Evolutionary conservation across 2,113 vertebrate species (phyloP).

Genomic region (Cyanoramphus novaezelandiae): DNA sequence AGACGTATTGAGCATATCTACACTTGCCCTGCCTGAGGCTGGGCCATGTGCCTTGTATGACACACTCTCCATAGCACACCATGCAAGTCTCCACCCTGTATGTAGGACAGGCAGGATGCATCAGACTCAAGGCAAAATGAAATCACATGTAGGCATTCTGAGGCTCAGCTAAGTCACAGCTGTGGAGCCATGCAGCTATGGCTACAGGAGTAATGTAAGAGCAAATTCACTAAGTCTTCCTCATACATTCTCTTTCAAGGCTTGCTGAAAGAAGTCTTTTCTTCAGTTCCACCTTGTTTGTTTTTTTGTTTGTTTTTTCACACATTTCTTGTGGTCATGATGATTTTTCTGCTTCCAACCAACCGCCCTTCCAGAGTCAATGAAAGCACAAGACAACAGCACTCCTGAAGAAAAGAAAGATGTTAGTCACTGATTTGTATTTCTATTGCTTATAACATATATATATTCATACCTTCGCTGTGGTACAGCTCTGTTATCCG

Average conservation of each 20-base stretch:
- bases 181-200: neutral
- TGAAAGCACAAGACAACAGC: neutral
- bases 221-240: neutral
- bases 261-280: neutral
- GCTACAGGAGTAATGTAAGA: neutral
- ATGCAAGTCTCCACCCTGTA: neutral
- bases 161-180: rapidly evolving
- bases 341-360: neutral
- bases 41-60: neutral
- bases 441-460: neutral
- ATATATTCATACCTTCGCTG: neutral
- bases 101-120: neutral
- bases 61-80: neutral
- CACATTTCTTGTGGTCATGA: neutral
- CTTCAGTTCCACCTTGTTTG: neutral
- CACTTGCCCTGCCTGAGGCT: neutral
- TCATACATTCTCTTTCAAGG: neutral
- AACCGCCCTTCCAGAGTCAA: neutral
- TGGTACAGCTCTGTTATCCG: neutral
- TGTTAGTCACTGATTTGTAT: neutral
- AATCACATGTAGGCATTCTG: neutral
- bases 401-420: neutral
- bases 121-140: neutral
- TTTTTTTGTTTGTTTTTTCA: neutral
- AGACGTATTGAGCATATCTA: neutral